A percentile compares a stretch with the other conserved stretches of the same genome.
Conservation (phyloP, 2,888 invertebrate genomes). For the Ceramica pisi region DNA sequence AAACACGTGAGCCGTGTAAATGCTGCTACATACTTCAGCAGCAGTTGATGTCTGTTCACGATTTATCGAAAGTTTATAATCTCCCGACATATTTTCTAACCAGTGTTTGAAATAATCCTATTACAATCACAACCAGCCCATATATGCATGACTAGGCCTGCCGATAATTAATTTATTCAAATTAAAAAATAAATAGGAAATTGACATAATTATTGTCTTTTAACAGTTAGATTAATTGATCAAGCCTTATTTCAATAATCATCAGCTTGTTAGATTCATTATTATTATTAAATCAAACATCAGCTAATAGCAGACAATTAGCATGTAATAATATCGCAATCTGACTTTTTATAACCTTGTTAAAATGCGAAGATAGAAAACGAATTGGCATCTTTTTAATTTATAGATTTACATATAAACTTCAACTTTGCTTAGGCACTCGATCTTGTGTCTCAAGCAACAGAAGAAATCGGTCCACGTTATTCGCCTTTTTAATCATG, state of each 20-base stretch:
- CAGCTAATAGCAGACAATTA: not conserved
- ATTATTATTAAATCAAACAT: not conserved
- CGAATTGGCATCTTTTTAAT: not conserved
- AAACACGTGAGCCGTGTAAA: too few species aligned
- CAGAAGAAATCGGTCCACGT: too few species aligned
- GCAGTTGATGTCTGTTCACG: too few species aligned
- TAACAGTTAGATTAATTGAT: not conserved
- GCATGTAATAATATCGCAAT: slow-evolving; percentile 21
- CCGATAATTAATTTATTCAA: not conserved
- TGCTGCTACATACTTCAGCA: too few species aligned
- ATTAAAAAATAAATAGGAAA: not conserved
- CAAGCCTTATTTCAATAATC: not conserved
- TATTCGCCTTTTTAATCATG: too few species aligned
- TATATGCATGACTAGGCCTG: not conserved
- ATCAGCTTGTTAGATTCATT: not conserved
- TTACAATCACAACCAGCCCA: not conserved
- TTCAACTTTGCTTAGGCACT: too few species aligned
- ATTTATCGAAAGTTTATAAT: too few species aligned
- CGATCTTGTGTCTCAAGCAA: too few species aligned
- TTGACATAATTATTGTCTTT: not conserved
- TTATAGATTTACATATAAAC: slow-evolving; percentile 8
- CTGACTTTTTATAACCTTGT: slow-evolving; percentile 18
- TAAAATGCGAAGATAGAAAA: slow-evolving; percentile 17
- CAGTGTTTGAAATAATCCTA: too few species aligned
- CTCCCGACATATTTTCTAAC: too few species aligned